Evolutionary conservation across 2,888 invertebrate species (phyloP).

Genomic region (Cerceris ruficornis): DNA sequence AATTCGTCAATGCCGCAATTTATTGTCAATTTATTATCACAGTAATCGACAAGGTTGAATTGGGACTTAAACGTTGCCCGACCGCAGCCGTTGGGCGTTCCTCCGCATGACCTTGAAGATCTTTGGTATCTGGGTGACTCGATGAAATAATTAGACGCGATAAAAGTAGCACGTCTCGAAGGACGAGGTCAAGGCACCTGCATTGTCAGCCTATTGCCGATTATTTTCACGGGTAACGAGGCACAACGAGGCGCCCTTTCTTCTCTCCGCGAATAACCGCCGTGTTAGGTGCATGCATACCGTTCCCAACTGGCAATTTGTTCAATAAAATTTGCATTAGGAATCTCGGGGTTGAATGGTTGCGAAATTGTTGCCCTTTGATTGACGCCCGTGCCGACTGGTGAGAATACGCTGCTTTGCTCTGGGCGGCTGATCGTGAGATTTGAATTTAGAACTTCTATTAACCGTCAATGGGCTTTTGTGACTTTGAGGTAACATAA

Average conservation of each 20-base stretch:
- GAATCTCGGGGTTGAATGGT: too few species aligned
- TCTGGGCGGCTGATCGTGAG: too few species aligned
- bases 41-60: too few species aligned
- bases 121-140: slow-evolving; percentile 44
- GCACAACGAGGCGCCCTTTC: slow-evolving; percentile 45
- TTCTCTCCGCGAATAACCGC: slow-evolving; percentile 17
- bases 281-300: slow-evolving; percentile 1
- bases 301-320: background rate
- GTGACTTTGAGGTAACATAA: too few species aligned
- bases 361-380: background rate
- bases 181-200: slow-evolving; percentile 57
- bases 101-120: slow-evolving; percentile 47
- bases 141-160: slow-evolving; percentile 54
- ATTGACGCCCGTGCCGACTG: too few species aligned
- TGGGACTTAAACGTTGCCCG: too few species aligned
- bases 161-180: slow-evolving; percentile 37
- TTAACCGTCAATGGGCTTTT: too few species aligned
- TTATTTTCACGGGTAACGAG: slow-evolving; percentile 51
- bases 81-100: slow-evolving; percentile 3
- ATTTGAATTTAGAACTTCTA: too few species aligned
- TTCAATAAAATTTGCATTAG: background rate
- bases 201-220: slow-evolving; percentile 47
- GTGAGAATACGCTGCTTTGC: too few species aligned
- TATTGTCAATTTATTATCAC: too few species aligned
- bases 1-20: too few species aligned